Evolutionary conservation across 2,888 invertebrate genomes (phyloP), one percentile per base, ranked within the genome.

Genomic region (Trissolcus brochymenae): DNA sequence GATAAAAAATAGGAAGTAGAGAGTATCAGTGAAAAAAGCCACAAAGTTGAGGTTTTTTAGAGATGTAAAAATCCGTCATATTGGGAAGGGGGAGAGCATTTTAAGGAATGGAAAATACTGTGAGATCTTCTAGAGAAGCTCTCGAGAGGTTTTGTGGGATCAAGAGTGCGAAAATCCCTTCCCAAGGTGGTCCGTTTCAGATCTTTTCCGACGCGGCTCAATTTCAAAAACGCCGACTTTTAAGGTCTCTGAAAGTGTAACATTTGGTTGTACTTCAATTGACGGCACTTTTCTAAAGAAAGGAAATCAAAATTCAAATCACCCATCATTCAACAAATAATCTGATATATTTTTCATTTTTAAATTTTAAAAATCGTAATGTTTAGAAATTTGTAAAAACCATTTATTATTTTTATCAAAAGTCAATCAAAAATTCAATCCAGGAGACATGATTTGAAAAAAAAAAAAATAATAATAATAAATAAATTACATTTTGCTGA

Each of bases 101-200:
- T 67, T 56, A 41, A 11, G 13, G 46, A 25, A 68, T 51, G 40
- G 50, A 53, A 17, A 56, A 74, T 72, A 54, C 19, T 50, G 54
- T 51, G 46, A 46, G 60, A 49, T n/a, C n/a, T 46, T 76, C 70
- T 70, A 66, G 57, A 59, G 35, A 65, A 72, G 61, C 64, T 55
- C 68, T 55, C 66, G 73, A 78, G 76, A 64, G 73, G 66, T 71
- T 78, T 66, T 65, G 66, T 76, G 68, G 56, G 81, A 72, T 88
- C 84, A 87, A 87, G 82, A 87, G 86, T 85, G 87, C 87, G 87
- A 88, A 87, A 87, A 86, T 88, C 87, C 86, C 84, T 81, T 76
- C 76, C 17, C 72, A 70, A 72, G 50, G 57, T 60, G 73, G 75
- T 72, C 71, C 72, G 79, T 75, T 78, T 86, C 68, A 81, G 85